phyloP scores from a whole-genome alignment of 2,797 vertebrate genomes.

The Nannoperca australis region DNA sequence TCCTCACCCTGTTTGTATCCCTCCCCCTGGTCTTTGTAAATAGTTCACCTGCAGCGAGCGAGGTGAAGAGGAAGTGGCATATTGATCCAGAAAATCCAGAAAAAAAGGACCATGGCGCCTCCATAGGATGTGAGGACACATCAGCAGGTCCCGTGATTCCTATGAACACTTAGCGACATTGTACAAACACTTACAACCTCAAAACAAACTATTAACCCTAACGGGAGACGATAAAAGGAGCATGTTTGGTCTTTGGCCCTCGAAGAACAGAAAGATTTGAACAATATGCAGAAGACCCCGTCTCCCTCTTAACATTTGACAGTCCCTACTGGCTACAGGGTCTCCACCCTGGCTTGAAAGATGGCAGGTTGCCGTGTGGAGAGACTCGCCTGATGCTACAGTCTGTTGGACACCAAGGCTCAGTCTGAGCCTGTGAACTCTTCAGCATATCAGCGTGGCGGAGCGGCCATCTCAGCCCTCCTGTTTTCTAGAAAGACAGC shows the following conservation, averaged over 20 bases:
- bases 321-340: conserved; percentile 5
- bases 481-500: conserved; percentile 56
- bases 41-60: conserved; percentile 63
- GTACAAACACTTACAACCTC: conserved; percentile 57
- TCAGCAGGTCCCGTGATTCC: conserved; percentile 29
- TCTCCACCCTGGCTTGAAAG: conserved; percentile 19
- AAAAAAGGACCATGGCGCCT: conserved; percentile 16
- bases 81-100: conserved; percentile 45
- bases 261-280: conserved; percentile 46
- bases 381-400: conserved; percentile 15
- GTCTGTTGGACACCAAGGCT: conserved; percentile 6
- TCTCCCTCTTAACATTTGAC: background rate
- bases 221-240: conserved; percentile 28
- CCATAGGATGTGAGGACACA: conserved; percentile 29
- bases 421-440: conserved; percentile 15
- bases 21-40: conserved; percentile 76
- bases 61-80: conserved; percentile 30
- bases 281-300: conserved; percentile 6
- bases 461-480: conserved; percentile 23
- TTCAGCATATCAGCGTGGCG: conserved; percentile 7
- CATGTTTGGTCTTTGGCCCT: conserved; percentile 53
- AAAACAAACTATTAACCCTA: conserved; percentile 32
- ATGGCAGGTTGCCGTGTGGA: conserved; percentile 10
- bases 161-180: conserved; percentile 37
- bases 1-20: conserved; percentile 53